phyloP scores from a whole-genome alignment of 2,888 invertebrate genomes.

The Drosophila subquinaria region DNA sequence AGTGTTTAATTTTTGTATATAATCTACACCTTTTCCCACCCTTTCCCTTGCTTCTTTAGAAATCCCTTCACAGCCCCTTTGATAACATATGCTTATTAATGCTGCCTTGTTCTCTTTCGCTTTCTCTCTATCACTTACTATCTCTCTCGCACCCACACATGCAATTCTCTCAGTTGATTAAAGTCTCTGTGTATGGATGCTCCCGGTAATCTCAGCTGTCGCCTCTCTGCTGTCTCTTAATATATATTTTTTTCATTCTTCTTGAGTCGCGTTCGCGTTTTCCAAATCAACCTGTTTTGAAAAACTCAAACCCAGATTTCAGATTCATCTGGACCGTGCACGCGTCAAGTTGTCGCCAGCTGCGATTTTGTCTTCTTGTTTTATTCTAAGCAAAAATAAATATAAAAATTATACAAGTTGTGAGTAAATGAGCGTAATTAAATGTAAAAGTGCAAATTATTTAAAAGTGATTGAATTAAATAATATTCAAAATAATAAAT shows the following conservation, averaged over 20 bases:
- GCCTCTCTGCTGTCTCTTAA: conserved; percentile 7
- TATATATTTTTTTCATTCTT: conserved; percentile 15
- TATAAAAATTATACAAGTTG: conserved; percentile 1
- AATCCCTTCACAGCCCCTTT: not conserved
- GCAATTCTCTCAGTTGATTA: not conserved
- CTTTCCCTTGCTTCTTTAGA: conserved; percentile 19
- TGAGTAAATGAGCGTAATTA: conserved; percentile 20
- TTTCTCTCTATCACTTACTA: not conserved
- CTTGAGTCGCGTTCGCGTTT: conserved; percentile 49
- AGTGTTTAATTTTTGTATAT: conserved; percentile 4
- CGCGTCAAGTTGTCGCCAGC: conserved; percentile 66
- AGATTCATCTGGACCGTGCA: conserved; percentile 79
- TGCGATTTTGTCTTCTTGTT: conserved; percentile 6
- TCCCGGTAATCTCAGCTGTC: conserved; percentile 27
- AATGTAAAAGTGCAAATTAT: not conserved
- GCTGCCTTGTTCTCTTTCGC: conserved; percentile 16
- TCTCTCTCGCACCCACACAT: conserved; percentile 1
- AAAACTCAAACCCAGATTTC: conserved; percentile 71
- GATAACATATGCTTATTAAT: conserved; percentile 5
- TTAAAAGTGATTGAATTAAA: not conserved
- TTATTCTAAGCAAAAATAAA: not conserved
- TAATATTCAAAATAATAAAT: not conserved
- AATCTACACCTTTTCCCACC: not conserved
- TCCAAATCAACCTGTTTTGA: conserved; percentile 73
- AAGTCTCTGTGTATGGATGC: not conserved